phyloP scores from a whole-genome alignment of 2,113 vertebrate genomes.

The Pelecanoides urinatrix region DNA sequence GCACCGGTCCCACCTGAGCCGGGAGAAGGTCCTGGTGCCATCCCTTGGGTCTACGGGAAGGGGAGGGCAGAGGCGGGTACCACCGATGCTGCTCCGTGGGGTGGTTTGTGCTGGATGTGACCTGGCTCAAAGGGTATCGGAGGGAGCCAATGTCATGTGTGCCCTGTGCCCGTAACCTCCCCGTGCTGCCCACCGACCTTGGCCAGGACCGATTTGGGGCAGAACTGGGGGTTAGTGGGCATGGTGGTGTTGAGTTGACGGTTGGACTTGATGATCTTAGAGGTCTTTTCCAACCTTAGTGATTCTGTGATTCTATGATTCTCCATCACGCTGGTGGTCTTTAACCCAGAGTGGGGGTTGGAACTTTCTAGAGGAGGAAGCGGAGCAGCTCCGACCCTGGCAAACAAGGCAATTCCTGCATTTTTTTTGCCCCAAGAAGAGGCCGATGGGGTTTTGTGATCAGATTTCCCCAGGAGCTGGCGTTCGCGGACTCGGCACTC shows the following conservation, averaged over 20 bases:
- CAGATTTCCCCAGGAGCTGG: background rate
- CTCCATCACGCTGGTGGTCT: background rate
- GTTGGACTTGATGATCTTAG: too few species aligned
- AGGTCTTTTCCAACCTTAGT: too few species aligned
- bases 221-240: background rate
- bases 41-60: background rate
- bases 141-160: rapidly evolving
- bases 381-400: rapidly evolving
- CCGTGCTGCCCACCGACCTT: background rate
- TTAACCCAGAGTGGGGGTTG: background rate
- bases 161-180: background rate
- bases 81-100: rapidly evolving
- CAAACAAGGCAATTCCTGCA: background rate
- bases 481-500: background rate
- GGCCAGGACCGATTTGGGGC: rapidly evolving
- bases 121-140: background rate
- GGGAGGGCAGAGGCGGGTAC: background rate
- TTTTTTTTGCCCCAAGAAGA: background rate
- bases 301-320: too few species aligned
- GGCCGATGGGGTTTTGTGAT: background rate
- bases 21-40: background rate
- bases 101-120: background rate
- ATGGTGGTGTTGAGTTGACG: too few species aligned
- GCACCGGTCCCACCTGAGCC: background rate
- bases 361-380: background rate